Conservation (phyloP, 2,797 vertebrate species). For the Smutsia gigantea region DNA sequence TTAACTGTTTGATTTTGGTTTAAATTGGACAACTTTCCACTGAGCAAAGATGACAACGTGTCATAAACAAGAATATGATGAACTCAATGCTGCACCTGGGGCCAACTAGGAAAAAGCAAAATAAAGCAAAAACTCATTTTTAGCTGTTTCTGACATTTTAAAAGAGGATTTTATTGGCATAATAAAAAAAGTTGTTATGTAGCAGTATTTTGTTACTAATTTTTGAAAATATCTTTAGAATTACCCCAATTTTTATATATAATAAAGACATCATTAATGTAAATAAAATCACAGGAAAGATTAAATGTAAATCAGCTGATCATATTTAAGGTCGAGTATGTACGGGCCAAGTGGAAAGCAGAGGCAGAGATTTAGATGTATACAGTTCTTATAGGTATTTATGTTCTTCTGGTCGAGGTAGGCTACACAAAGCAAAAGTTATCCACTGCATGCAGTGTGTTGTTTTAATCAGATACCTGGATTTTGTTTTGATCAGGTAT, state of each 20-base stretch:
- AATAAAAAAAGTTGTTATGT: constrained; percentile 20
- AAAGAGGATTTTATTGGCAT: constrained; percentile 62
- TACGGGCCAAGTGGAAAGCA: not conserved
- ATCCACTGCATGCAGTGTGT: not conserved
- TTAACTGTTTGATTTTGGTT: constrained; percentile 37
- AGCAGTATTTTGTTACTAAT: constrained; percentile 39
- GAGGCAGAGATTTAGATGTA: not conserved
- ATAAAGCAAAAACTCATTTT: constrained; percentile 63
- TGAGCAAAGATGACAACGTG: not conserved
- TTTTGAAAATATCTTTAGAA: constrained; percentile 31
- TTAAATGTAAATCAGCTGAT: not conserved
- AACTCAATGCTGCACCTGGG: constrained; percentile 9
- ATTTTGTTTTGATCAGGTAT: not conserved
- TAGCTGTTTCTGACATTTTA: constrained; percentile 63
- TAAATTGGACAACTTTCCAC: constrained; percentile 24
- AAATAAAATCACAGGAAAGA: not conserved
- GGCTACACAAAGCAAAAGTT: not conserved
- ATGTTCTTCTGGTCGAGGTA: not conserved
- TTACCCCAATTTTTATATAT: not conserved
- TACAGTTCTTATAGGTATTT: not conserved
- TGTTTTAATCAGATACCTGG: not conserved
- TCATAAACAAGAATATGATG: constrained; percentile 39
- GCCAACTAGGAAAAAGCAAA: constrained; percentile 51
- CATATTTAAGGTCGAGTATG: not conserved
- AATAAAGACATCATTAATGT: not conserved